Evolutionary conservation across 2,797 vertebrate species (phyloP), one percentile per base, ranked within the genome.

Genomic region (Ptychobarbus kaznakovi): DNA sequence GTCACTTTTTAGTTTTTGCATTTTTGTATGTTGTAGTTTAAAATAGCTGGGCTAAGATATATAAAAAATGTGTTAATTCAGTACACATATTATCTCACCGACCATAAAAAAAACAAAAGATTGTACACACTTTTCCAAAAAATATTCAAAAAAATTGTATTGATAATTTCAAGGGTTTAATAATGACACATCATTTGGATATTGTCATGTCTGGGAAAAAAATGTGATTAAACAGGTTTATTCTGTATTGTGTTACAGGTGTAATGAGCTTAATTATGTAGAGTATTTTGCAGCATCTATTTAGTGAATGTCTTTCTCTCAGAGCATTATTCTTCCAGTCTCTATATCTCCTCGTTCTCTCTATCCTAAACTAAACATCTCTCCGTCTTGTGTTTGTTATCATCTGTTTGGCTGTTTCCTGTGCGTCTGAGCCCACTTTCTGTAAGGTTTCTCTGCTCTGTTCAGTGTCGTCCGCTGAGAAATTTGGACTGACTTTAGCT

Each of bases 391-490:
- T 28, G 18, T 22, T 51, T 28, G 65, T 44, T 80, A 72, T 66
- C 70, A n/a, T 85, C 32, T 8, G 65, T 66, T 66, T 35, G 65
- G 65, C 65, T 66, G 32, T 66, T 66, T 66, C 65, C 65, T 81
- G 70, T 20, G 80, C 38, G 38, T 40, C 35, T 38, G 35, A 28
- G 5, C 10, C 63, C 28, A 18, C 35, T 32, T 73, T 72, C 46
- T 79, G 49, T 25, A 22, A 38, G 51, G 42, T 83, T 82, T 79
- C 84, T 80, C 61, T 25, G 82, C 40, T 78, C 88, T 89, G 88
- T 18, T 89, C 81, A 82, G 77, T 87, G 88, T 89, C 88, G 46
- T n/a, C 56, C n/a, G 32, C 79, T 13, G 46, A 22, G 82, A 75
- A 84, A 75, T 82, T 84, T 82, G 76, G 70, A 77, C 86, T 74